Conservation (phyloP, 1,140 invertebrate genomes). For the Vanessa tameamea region DNA sequence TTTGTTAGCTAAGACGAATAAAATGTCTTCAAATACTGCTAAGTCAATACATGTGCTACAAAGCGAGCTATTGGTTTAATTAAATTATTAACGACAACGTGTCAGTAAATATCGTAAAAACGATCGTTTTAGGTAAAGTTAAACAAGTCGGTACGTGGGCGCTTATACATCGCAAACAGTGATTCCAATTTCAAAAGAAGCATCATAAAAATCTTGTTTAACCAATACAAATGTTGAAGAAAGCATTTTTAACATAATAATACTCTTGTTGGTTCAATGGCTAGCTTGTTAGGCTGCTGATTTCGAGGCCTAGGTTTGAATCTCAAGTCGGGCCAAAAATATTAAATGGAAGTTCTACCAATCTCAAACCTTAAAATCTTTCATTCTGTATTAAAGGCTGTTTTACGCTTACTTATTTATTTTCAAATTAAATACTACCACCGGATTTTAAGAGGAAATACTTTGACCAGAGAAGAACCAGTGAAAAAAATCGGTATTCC, state of each 20-base stretch:
- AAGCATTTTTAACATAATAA: background rate
- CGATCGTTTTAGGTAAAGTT: conserved; percentile 18
- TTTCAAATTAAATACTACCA: too few species aligned
- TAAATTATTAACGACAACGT: conserved; percentile 20
- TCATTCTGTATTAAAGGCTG: too few species aligned
- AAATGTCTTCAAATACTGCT: background rate
- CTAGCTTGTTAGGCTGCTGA: too few species aligned
- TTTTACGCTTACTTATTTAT: too few species aligned
- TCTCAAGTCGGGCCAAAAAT: too few species aligned
- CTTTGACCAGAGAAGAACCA: too few species aligned
- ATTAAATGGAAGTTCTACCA: too few species aligned
- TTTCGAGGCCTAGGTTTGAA: background rate
- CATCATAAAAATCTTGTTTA: conserved; percentile 21
- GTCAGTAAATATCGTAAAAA: conserved; percentile 23
- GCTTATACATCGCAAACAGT: conserved; percentile 23
- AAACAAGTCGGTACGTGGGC: conserved; percentile 24
- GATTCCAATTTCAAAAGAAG: conserved; percentile 27
- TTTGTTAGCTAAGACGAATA: background rate
- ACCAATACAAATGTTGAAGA: background rate
- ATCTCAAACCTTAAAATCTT: too few species aligned
- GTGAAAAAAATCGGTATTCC: too few species aligned
- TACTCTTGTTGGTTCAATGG: background rate
- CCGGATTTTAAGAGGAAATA: too few species aligned
- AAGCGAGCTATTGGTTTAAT: conserved; percentile 7
- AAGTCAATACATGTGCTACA: background rate